Percentiles rank a stretch among this genome's conserved stretches.
These are phyloP conservation scores for Hiodon tergisus DNA, from an alignment of 2,113 vertebrate genomes.

Conservation along the genomic window DNA sequence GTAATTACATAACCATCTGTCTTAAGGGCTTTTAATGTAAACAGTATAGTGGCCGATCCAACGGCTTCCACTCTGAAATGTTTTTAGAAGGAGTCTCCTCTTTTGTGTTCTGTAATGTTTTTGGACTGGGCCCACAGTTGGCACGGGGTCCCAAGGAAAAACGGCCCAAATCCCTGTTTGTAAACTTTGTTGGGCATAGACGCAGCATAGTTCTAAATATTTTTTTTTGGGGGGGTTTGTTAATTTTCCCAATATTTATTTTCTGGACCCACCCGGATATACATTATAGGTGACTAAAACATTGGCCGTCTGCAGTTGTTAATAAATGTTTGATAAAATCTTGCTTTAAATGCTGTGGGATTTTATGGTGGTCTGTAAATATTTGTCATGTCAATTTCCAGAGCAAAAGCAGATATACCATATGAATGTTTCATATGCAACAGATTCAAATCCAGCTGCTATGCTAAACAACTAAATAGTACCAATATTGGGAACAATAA, in stretches of 20 bases:
- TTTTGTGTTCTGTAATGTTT: constrained; percentile 18
- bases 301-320: neutral
- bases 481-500: too few species aligned
- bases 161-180: neutral
- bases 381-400: too few species aligned
- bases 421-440: too few species aligned
- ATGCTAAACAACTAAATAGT: too few species aligned
- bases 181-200: neutral
- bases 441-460: too few species aligned
- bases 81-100: constrained; percentile 15
- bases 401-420: too few species aligned
- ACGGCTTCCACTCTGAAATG: constrained; percentile 8
- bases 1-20: constrained; percentile 28
- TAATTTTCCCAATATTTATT: too few species aligned
- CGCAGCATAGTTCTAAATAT: neutral
- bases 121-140: neutral
- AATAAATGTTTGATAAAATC: neutral
- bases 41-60: constrained; percentile 15
- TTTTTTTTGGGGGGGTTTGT: too few species aligned
- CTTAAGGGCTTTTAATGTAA: neutral
- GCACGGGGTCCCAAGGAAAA: constrained; percentile 1
- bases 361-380: neutral
- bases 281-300: too few species aligned
- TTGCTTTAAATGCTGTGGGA: neutral
- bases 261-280: too few species aligned